Conservation (phyloP, 2,113 vertebrate species). For the Loxodonta africana region DNA sequence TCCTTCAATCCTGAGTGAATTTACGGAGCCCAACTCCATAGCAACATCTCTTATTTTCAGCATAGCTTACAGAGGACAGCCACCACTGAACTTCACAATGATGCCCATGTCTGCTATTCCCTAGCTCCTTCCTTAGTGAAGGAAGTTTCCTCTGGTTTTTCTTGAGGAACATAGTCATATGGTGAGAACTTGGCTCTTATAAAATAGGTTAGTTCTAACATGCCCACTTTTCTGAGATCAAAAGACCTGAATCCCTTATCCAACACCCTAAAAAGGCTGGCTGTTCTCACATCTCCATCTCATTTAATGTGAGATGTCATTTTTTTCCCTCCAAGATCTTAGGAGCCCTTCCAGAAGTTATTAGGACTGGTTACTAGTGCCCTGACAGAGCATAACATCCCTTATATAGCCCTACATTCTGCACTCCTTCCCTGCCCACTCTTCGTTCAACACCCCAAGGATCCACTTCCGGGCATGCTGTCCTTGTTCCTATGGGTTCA, state of each 20-base stretch:
- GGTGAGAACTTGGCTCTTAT: neutral
- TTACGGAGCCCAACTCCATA: neutral
- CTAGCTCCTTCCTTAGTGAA: neutral
- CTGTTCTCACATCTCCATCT: neutral
- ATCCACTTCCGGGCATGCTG: neutral
- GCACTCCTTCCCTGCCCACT: neutral
- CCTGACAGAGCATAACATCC: neutral
- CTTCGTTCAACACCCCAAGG: neutral
- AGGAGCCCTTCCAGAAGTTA: neutral
- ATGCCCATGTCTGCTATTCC: accelerated
- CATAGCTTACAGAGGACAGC: neutral
- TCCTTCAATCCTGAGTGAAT: neutral
- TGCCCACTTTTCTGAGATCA: neutral
- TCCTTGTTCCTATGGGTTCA: neutral
- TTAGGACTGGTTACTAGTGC: neutral
- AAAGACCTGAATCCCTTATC: neutral
- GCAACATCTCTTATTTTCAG: neutral
- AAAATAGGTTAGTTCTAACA: neutral
- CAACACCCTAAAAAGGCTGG: neutral
- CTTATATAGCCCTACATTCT: neutral
- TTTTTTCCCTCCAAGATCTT: neutral
- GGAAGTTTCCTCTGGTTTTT: neutral
- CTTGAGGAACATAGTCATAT: neutral
- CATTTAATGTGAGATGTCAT: neutral
- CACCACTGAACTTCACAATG: neutral